phyloP scores from a whole-genome alignment of 2,797 vertebrate species.

The Rhincodon typus region DNA sequence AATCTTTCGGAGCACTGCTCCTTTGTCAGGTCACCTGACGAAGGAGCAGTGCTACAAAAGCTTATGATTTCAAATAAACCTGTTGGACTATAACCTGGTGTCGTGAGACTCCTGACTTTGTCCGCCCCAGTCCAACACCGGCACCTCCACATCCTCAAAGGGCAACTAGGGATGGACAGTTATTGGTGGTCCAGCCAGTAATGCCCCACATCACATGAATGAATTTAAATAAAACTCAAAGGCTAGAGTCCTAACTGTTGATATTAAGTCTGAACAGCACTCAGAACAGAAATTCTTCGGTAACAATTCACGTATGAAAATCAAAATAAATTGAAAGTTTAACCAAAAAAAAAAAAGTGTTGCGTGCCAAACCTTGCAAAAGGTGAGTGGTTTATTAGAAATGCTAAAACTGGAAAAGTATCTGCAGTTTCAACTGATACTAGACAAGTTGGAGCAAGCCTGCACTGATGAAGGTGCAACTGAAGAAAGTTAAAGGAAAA shows the following conservation, averaged over 20 bases:
- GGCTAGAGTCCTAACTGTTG: neutral
- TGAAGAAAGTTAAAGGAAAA: neutral
- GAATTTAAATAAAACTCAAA: too few relatives aligned
- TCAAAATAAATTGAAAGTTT: neutral
- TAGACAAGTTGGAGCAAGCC: conserved; percentile 24
- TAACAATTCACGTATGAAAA: neutral
- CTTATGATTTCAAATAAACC: too few relatives aligned
- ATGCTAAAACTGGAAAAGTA: neutral
- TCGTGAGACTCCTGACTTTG: too few relatives aligned
- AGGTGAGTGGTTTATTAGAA: neutral
- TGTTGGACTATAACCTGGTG: too few relatives aligned
- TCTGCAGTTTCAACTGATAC: neutral
- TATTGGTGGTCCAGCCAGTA: neutral
- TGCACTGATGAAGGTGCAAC: neutral
- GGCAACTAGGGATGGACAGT: too few relatives aligned
- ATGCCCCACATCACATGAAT: neutral
- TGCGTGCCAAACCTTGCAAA: neutral
- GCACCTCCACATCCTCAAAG: too few relatives aligned
- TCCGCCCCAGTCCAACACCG: too few relatives aligned
- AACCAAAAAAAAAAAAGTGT: neutral
- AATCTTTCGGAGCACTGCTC: too few relatives aligned
- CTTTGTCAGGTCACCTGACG: too few relatives aligned
- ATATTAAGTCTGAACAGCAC: neutral
- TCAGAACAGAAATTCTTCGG: neutral
- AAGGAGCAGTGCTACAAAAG: too few relatives aligned